Base-by-base conservation (phyloP, 2,888 invertebrate genomes). In the Eupeodes luniger region DNA sequence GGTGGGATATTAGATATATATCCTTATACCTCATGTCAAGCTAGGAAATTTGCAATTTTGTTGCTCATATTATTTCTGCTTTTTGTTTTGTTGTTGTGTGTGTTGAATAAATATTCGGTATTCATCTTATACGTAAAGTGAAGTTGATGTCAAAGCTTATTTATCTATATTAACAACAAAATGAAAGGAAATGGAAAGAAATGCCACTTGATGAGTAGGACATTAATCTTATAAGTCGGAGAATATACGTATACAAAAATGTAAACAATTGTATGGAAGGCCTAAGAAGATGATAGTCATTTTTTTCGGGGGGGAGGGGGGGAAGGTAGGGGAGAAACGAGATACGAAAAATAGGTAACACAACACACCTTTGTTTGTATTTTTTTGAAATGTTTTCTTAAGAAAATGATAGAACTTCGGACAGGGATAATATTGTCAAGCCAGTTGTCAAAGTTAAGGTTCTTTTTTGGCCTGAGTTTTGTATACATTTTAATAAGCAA, bases 41-140 rank as follows among this genome's bases (percentile, higher is more conserved):
- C 78, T 75, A 86, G 75, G 82, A 82, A 69, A 83, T 83, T 75
- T 79, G 55, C 27, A 44, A 72, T 70, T 55, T 62, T 67, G 51
- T 40, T 47, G 59, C 44, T 81, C 49, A 44, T 78, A 61, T 49
- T 19, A 12, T 34, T 79, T 61, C 40, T 51, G 9, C 9, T 7
- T 80, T 51, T 27, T 66, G 19, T 47, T 47, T 27, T 69, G 34
- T n/a, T n/a, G 27, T n/a, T n/a, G 27, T 27, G 27, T 27, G 27
- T 36, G 36, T n/a, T 53, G 34, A 16, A 69, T 69, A 69, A 53
- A 49, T 77, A 16, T 57, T 49, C 57, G 51, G 9, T 10, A 16
- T n/a, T 44, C 10, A 4, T 10, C 7, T 4, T 10, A 9, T 6
- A 5, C 6, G 11, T 40, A 16, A 12, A 4, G 82, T 36, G 7